Conservation (phyloP, 2,113 vertebrate genomes). For the Planiliza haematocheilus region DNA sequence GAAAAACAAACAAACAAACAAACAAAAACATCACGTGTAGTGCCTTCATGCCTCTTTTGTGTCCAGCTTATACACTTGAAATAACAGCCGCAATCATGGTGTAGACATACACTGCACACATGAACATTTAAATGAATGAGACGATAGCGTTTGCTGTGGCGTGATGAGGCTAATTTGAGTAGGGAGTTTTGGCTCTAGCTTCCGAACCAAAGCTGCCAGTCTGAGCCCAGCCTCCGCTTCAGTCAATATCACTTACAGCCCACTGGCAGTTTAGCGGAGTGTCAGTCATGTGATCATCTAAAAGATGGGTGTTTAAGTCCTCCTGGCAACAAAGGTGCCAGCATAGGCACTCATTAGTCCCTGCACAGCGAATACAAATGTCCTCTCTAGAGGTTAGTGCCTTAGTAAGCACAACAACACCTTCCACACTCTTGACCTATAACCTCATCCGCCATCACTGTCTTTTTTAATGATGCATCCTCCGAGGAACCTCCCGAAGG, state of each 20-base stretch:
- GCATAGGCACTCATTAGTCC: slow-evolving; percentile 46
- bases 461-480: slow-evolving; percentile 47
- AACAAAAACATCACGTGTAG: neutral
- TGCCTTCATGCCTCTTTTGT: neutral
- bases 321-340: slow-evolving; percentile 60
- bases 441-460: slow-evolving; percentile 8
- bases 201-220: slow-evolving; percentile 14
- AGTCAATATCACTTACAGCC: slow-evolving; percentile 57
- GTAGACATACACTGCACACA: neutral
- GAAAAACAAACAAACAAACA: too few relatives aligned
- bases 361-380: slow-evolving; percentile 62
- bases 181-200: neutral
- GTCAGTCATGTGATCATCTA: slow-evolving; percentile 44
- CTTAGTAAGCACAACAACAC: slow-evolving; percentile 48
- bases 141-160: slow-evolving; percentile 37
- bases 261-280: slow-evolving; percentile 45
- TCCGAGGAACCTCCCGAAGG: neutral
- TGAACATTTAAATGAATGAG: slow-evolving; percentile 57
- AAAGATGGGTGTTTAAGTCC: slow-evolving; percentile 65
- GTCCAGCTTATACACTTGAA: slow-evolving; percentile 3
- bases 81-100: too few relatives aligned
- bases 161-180: slow-evolving; percentile 39
- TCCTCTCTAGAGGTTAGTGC: slow-evolving; percentile 20
- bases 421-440: slow-evolving; percentile 55
- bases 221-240: slow-evolving; percentile 41